Base-by-base conservation (phyloP, 2,888 invertebrate genomes). In the Poecilobothrus nobilitatus region DNA sequence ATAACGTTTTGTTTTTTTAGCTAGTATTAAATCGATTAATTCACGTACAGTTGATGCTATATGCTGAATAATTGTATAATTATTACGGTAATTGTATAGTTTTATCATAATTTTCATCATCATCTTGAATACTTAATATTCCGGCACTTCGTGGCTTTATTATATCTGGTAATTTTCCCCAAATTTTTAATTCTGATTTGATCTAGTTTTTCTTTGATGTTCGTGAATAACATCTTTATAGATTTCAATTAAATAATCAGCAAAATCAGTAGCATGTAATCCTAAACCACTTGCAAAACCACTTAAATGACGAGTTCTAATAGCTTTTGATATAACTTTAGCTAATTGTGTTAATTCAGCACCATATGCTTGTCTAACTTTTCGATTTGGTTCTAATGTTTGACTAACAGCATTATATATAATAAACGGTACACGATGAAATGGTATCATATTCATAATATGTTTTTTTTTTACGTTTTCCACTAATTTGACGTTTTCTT, bases 261-360 rank as follows among this genome's bases (percentile, higher is more conserved):
- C 21, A 66, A 66, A 10, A 66, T 66, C 44, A 44, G 66, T 44
- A 18, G 41, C 21, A 12, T 44, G 44, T 66, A 44, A 41, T 22
- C 66, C 66, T 44, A 44, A 10, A 66, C 44, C 66, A 66, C 15
- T 44, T 2, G 44, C 9, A 44, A 66, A 66, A 18, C 44, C 66
- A 44, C 41, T 44, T 44, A 66, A 66, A 22, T 41, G 66, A 22
- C 21, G 66, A 22, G 34, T 66, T 44, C 41, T 41, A n/a, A 66
- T 66, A 3, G 53, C 53, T 53, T 53, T 53, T 6, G 64, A n/a
- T 64, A n/a, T 18, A 33, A 6, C 53, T n/a, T 53, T 53, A 53
- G 53, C 53, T 2, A 53, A 53, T 18, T 18, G 2, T 53, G 53
- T 18, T 18, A 53, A 18, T 53, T 53, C 53, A 53, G n/a, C 15